Base-by-base conservation (phyloP, 2,113 vertebrate genomes). In the Hemicordylus capensis region DNA sequence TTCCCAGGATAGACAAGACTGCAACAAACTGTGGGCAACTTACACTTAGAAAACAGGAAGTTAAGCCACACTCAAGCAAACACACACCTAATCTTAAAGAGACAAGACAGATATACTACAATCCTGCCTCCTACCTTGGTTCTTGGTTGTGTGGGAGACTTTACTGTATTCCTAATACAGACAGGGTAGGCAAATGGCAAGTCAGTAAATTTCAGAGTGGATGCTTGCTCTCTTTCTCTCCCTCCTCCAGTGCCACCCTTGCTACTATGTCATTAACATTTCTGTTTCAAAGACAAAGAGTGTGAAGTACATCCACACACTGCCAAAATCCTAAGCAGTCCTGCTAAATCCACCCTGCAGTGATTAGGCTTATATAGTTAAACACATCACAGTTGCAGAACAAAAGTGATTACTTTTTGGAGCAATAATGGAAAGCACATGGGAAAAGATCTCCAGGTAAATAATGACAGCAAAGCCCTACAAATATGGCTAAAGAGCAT, bases 361-460 rank as follows among this genome's bases (percentile, higher is more conserved):
- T 0, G 1, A 14, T 0, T 5, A 59, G 24, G 42, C 48, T 10
- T 19, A 6, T 34, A 1, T 28, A 84, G 54, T 19, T 66, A 76
- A 67, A 80, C 0, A 3, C 31, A 70, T 9, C 31, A 74, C n/a
- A 26, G 63, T 48, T 63, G 74, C 83, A 0, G 0, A 42, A 80
- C 48, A 66, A 24, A 84, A 44, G 4, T 58, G 22, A 75, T 34
- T 12, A 0, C 42, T 66, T 17, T 61, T 72, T 2, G 4, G 6
- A 89, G 73, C 69, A 6, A 26, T 1, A 2, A 67, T 6, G 5
- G 48, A 5, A 17, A 66, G 54, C 12, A 6, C 2, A 24, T 46
- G 19, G 42, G 58, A 63, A 70, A 63, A 0, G 1, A 8, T 0
- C 0, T 0, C 0, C 2, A 28, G 31, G 9, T 51, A 85, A 66